A percentile compares a stretch with the other conserved stretches of the same genome.
Evolutionary conservation across 2,113 vertebrate genomes (phyloP).

Genomic region (Edolisoma coerulescens): DNA sequence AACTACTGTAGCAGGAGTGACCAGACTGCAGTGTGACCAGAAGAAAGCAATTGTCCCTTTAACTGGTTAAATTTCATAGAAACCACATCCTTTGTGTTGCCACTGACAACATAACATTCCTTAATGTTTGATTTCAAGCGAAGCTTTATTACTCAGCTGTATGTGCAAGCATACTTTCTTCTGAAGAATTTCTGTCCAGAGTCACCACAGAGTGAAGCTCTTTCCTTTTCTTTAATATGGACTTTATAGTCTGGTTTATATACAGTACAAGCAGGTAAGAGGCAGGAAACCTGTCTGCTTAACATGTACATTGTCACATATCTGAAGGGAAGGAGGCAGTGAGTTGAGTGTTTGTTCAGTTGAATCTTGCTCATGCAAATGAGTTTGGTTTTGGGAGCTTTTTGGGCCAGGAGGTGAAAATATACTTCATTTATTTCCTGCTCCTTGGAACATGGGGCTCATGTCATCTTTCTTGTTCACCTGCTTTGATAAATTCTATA

Average conservation of each 20-base stretch:
- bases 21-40: background rate
- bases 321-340: background rate
- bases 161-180: conserved; percentile 11
- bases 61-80: conserved; percentile 49
- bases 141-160: conserved; percentile 3
- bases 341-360: background rate
- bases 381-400: background rate
- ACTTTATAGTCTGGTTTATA: background rate
- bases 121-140: conserved; percentile 39
- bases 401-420: background rate
- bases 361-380: background rate
- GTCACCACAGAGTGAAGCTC: background rate
- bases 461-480: conserved; percentile 39
- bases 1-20: background rate
- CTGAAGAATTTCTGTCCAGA: background rate
- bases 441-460: background rate
- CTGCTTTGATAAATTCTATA: conserved; percentile 52
- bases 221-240: background rate
- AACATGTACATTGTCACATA: background rate
- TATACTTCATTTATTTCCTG: background rate
- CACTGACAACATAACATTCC: conserved; percentile 49
- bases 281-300: conserved; percentile 9
- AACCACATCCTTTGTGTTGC: conserved; percentile 55
- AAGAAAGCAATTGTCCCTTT: conserved; percentile 1
- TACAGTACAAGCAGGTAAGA: conserved; percentile 26